Evolutionary conservation across 2,113 vertebrate genomes (phyloP).

Genomic region (Vimba vimba): DNA sequence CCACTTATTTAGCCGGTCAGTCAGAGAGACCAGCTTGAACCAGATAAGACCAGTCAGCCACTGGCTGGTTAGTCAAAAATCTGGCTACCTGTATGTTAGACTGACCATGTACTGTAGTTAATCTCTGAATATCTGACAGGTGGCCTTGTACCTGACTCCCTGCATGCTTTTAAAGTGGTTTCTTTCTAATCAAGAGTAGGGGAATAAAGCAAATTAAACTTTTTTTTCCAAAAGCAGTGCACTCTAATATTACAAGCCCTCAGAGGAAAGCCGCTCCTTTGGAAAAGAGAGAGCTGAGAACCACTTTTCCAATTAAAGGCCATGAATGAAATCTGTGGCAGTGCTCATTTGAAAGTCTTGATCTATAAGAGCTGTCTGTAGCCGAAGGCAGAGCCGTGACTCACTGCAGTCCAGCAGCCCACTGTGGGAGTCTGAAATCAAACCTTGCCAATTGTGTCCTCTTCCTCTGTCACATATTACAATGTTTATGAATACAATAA

Average conservation of each 20-base stretch:
- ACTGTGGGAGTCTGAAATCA: constrained; percentile 24
- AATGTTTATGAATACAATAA: constrained; percentile 52
- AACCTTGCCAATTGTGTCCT: constrained; percentile 27
- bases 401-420: constrained; percentile 29
- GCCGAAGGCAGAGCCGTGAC: constrained; percentile 32
- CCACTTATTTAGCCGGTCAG: background rate
- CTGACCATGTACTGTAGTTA: background rate
- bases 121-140: constrained; percentile 9
- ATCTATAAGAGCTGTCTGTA: constrained; percentile 55
- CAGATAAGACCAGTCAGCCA: background rate
- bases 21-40: too few relatives aligned
- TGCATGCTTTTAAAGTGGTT: background rate
- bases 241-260: constrained; percentile 62
- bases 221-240: constrained; percentile 55
- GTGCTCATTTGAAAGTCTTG: constrained; percentile 37
- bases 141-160: constrained; percentile 19
- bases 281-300: background rate
- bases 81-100: background rate
- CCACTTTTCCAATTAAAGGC: constrained; percentile 47
- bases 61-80: background rate
- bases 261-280: background rate
- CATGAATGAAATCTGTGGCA: constrained; percentile 40
- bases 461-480: constrained; percentile 26
- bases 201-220: constrained; percentile 63
- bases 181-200: constrained; percentile 51